These are phyloP conservation scores for Oscheius myriophilus DNA, from an alignment of 2,888 invertebrate genomes.

Conservation along the genomic window DNA sequence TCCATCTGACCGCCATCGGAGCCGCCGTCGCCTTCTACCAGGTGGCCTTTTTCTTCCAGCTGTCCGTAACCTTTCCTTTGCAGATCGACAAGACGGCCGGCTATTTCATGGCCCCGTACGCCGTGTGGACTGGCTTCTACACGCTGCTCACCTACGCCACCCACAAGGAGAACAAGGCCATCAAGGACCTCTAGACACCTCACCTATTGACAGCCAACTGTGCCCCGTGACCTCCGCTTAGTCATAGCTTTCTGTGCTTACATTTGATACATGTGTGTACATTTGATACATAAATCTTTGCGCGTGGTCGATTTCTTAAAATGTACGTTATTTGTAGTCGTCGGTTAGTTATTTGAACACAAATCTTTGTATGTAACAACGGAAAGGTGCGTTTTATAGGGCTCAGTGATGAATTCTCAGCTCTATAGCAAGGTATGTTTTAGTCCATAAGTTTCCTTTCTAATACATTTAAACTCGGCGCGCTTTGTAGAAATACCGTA, in stretches of 20 bases:
- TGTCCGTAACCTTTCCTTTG: constrained; percentile 10
- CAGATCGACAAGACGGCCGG: constrained; percentile 64
- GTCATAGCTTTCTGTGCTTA: neutral
- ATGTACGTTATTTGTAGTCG: too few relatives aligned
- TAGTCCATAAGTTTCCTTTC: neutral
- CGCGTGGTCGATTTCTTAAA: too few relatives aligned
- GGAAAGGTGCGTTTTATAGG: too few relatives aligned
- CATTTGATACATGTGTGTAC: neutral
- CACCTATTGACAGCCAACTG: neutral
- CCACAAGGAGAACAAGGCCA: constrained; percentile 55
- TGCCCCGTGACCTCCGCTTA: too few relatives aligned
- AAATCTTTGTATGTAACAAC: too few relatives aligned
- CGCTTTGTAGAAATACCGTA: too few relatives aligned
- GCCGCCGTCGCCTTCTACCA: constrained; percentile 61
- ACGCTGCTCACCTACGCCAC: constrained; percentile 54
- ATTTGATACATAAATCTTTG: too few relatives aligned
- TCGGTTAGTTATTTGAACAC: too few relatives aligned
- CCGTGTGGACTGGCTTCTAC: constrained; percentile 63
- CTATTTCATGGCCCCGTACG: constrained; percentile 56
- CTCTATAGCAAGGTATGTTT: too few relatives aligned
- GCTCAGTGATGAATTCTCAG: too few relatives aligned
- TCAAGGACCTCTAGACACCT: constrained; percentile 51
- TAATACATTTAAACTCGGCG: too few relatives aligned
- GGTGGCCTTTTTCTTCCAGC: constrained; percentile 25
- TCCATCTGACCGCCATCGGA: constrained; percentile 57